Base-by-base conservation (phyloP, 2,113 vertebrate genomes). In the Kobus ellipsiprymnus region DNA sequence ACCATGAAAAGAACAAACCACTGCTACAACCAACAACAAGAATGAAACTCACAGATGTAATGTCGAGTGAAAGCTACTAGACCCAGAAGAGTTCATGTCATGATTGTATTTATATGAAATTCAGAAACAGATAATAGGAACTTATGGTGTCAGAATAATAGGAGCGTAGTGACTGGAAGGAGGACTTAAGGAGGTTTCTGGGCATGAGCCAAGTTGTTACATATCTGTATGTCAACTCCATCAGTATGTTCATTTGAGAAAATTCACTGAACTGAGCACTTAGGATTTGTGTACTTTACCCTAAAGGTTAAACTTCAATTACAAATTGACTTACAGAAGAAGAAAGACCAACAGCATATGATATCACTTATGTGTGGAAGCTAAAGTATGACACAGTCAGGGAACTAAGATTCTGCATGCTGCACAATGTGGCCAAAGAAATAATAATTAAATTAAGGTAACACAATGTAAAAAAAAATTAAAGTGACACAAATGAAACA, bases 161-260 rank as follows among this genome's bases (percentile, higher is more conserved):
- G 23, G 19, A 14, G 16, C 16, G 17, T 13, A 54, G 29, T 55
- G 55, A 62, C 21, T 62, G 2, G 3, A 85, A 85, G 21, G 27
- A n/a, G 27, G 15, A 25, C 7, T 6, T 2, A n/a, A 50, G 5
- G 17, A 0, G 4, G n/a, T 9, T 40, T 55, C 33, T 33, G 27
- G 33, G 59, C 6, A 25, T 9, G 13, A 6, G 16, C 14, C 2
- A 1, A 14, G 4, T 71, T 52, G 7, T 82, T 59, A 29, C 16
- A 8, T 77, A 27, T 23, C 44, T 50, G 33, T 36, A 29, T 16
- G 9, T 64, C 48, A 50, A 15, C 30, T 46, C 54, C 25, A 55
- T 21, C 46, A 36, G 13, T 78, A 8, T n/a, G 36, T 27, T 50
- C 15, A 4, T 57, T 59, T 67, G 59, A 71, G 60, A 93, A 59